Percentiles rank a stretch among this genome's conserved stretches.
These are phyloP conservation scores for Daktulosphaira vitifoliae DNA, from an alignment of 1,140 invertebrate genomes.

Conservation along the genomic window DNA sequence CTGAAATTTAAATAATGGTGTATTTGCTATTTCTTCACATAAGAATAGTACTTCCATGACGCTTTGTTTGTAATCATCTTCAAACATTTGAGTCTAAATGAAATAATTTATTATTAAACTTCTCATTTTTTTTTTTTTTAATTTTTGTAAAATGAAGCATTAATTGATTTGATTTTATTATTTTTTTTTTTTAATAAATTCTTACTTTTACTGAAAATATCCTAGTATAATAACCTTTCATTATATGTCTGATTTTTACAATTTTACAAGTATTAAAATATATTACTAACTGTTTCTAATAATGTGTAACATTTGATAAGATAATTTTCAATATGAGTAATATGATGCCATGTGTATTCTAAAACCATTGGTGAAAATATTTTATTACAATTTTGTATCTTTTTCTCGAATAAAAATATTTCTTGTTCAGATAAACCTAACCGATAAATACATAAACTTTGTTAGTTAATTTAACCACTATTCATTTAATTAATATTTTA, in stretches of 20 bases:
- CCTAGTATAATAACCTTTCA: no score
- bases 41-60: background rate
- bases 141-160: background rate
- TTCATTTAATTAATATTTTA: background rate
- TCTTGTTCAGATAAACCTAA: slow-evolving; percentile 4
- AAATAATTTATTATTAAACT: no score
- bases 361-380: background rate
- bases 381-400: background rate
- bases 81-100: background rate
- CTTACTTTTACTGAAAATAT: no score
- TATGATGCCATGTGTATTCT: background rate
- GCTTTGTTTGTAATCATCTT: background rate
- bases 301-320: background rate
- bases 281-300: slow-evolving; percentile 24
- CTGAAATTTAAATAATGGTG: background rate
- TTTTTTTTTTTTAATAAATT: no score
- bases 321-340: background rate
- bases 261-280: no score
- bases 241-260: no score
- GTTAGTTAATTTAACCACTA: background rate
- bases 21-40: slow-evolving; percentile 1
- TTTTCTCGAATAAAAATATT: background rate
- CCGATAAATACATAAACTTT: background rate
- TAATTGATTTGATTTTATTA: background rate
- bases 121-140: background rate